Evolutionary conservation across 2,888 invertebrate genomes (phyloP), one percentile per base, ranked within the genome.

Genomic region (Charanyca ferruginea): DNA sequence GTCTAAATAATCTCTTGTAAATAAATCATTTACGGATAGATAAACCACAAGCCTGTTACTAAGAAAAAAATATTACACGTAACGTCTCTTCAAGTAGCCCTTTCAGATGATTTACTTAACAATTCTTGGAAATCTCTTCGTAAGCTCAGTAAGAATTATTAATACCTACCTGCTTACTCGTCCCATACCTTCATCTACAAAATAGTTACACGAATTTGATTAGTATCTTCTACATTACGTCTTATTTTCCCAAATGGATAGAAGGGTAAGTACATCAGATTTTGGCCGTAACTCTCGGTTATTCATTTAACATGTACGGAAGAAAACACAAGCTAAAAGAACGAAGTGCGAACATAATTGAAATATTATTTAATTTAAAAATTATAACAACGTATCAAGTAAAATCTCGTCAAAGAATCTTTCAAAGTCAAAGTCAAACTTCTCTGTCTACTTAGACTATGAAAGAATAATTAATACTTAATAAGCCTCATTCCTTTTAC

Each of bases 241-340:
- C 60, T 62, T 69, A 69, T 80, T 83, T 79, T 76, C 70, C 69
- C 55, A 52, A 60, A 60, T 58, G 57, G 11, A 11, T 28, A 28
- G 1, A 1, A 32, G 9, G 2, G 32, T 32, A 32, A 32, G 9
- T 32, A 11, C 11, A 32, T 2, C 32, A 2, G 11, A 32, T 7
- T 32, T 32, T 2, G 11, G 7, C 32, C 2, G 32, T 32, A 32
- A 32, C 11, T 11, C 11, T 25, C 25, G 6, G 25, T 6, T 8
- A 32, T 32, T 32, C 9, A 32, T 9, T 32, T 32, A 6, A 28
- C 11, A 11, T 32, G 11, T 32, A 32, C 9, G 1, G 0, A 32
- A 32, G 32, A 32, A 2, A 32, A 11, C 9, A 0, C 11, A 32
- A 32, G 11, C 11, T 32, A 32, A 32, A 32, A 32, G 7, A 7